phyloP scores from a whole-genome alignment of 2,888 invertebrate genomes.

The Steinernema scapterisci region DNA sequence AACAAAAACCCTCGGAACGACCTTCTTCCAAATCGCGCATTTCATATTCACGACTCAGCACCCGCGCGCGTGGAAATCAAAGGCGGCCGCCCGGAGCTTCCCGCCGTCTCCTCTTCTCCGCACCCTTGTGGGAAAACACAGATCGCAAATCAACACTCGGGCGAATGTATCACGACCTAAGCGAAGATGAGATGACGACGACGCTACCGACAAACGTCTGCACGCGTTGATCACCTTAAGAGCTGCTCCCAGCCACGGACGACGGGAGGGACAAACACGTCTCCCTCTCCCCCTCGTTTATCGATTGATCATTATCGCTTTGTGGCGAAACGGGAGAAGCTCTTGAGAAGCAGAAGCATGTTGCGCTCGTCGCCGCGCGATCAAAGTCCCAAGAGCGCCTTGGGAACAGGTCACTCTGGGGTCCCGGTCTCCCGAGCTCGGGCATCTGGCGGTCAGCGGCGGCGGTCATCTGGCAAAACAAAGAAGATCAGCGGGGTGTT shows the following conservation, averaged over 20 bases:
- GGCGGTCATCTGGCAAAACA: background rate
- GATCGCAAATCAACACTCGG: background rate
- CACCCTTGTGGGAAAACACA: background rate
- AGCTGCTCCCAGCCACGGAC: too few relatives aligned
- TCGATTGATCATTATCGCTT: constrained; percentile 24
- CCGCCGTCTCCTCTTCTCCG: background rate
- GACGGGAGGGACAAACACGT: background rate
- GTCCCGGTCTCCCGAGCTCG: too few relatives aligned
- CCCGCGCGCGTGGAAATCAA: background rate
- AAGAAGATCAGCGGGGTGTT: background rate
- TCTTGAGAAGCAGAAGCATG: too few relatives aligned
- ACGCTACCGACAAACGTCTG: constrained; percentile 24
- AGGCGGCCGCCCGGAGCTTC: background rate
- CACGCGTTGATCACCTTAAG: background rate
- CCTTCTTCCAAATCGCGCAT: background rate
- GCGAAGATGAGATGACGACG: too few relatives aligned
- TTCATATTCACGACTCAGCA: background rate
- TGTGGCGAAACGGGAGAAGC: background rate
- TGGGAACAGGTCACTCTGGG: constrained; percentile 12
- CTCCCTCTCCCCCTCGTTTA: background rate
- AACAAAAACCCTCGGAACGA: background rate
- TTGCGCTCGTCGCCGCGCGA: background rate
- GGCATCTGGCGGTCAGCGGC: constrained; percentile 29
- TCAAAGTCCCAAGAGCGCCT: background rate
- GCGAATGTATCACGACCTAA: too few relatives aligned